Evolutionary conservation across 2,888 invertebrate genomes (phyloP).

Genomic region (Eupsilia transversa): DNA sequence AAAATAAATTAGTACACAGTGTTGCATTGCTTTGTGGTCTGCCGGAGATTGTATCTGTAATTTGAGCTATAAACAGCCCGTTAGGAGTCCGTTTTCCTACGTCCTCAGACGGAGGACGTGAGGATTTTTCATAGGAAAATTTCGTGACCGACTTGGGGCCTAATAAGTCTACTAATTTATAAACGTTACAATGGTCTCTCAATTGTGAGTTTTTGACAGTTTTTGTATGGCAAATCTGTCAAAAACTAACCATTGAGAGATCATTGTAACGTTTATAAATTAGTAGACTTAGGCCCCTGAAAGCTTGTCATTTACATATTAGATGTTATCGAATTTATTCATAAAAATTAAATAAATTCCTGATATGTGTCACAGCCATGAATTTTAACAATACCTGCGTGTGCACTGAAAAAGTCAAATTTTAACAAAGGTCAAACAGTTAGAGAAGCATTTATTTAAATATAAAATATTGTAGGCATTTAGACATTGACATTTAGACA

Average conservation of each 20-base stretch:
- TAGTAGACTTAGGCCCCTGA: too few species aligned
- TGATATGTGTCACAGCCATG: neutral
- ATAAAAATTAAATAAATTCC: neutral
- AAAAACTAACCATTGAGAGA: too few species aligned
- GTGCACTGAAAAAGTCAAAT: neutral
- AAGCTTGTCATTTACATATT: neutral
- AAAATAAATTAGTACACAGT: constrained; percentile 10
- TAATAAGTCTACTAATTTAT: too few species aligned
- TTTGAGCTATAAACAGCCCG: neutral
- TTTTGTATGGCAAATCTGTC: too few species aligned
- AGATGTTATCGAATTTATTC: neutral
- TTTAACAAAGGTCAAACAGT: neutral
- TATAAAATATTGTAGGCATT: constrained; percentile 3
- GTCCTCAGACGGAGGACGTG: neutral
- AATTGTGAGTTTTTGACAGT: too few species aligned
- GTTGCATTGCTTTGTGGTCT: constrained; percentile 17
- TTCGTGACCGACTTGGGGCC: neutral
- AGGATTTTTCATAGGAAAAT: neutral
- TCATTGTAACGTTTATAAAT: too few species aligned
- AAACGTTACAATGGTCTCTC: too few species aligned
- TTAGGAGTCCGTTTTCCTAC: neutral
- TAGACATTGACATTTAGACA: too few species aligned
- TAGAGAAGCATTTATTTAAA: neutral
- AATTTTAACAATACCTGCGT: neutral
- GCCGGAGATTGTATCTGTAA: neutral